Evolutionary conservation across 2,888 invertebrate species (phyloP).

Genomic region (Reticulitermes lucifugus): DNA sequence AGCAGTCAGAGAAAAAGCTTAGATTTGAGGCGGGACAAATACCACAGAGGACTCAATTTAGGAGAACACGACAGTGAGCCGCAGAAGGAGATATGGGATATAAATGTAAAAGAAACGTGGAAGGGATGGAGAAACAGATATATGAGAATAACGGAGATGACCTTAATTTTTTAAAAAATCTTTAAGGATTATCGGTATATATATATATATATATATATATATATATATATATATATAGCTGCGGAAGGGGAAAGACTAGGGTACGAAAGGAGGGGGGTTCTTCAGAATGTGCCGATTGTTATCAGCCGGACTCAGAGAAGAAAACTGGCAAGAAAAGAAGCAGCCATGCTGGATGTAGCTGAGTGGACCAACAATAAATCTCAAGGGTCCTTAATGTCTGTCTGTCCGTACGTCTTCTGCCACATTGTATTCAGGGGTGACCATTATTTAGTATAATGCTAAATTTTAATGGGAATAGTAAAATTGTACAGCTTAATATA

Average conservation of each 20-base stretch:
- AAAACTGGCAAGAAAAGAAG: constrained; percentile 27
- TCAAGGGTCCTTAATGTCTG: constrained; percentile 29
- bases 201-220: neutral
- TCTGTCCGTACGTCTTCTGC: constrained; percentile 8
- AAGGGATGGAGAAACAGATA: neutral
- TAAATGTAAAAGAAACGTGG: neutral
- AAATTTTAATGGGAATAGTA: too few relatives aligned
- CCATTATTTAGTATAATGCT: neutral
- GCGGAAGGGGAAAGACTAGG: neutral
- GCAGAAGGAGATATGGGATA: neutral
- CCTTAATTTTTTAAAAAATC: constrained; percentile 35
- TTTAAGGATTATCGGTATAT: neutral
- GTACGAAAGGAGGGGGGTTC: neutral
- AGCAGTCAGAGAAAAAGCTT: neutral
- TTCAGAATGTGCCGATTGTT: constrained; percentile 40
- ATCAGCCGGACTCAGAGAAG: constrained; percentile 32
- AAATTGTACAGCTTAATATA: too few relatives aligned
- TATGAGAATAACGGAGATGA: neutral
- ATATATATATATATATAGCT: neutral
- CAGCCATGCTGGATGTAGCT: constrained; percentile 31
- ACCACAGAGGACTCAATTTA: neutral
- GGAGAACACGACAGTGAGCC: neutral
- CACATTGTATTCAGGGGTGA: constrained; percentile 25
- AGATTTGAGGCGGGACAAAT: neutral
- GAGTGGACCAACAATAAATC: constrained; percentile 39